A percentile compares a stretch with the other conserved stretches of the same genome.
Conservation (phyloP, 2,888 invertebrate species). For the Polymixis lichenea region DNA sequence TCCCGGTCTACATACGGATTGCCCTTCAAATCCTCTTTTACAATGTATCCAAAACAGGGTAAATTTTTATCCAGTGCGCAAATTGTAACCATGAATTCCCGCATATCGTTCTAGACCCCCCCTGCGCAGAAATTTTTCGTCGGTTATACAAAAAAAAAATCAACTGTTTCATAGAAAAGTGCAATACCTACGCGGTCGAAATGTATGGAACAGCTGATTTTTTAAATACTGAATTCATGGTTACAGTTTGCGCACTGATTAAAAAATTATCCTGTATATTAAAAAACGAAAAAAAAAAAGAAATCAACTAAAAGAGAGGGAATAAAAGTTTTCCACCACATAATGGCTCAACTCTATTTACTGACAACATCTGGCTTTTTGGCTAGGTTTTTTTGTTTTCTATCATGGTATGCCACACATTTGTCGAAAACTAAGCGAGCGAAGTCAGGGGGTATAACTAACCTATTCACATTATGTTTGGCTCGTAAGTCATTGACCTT, state of each 20-base stretch:
- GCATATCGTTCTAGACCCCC: too few relatives aligned
- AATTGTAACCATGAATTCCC: too few relatives aligned
- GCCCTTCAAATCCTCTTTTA: not conserved
- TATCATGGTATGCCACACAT: constrained; percentile 2
- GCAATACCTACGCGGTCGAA: too few relatives aligned
- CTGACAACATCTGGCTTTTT: constrained; percentile 30
- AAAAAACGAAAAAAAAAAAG: not conserved
- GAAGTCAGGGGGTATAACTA: constrained; percentile 9
- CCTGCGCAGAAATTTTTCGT: too few relatives aligned
- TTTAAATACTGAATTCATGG: too few relatives aligned
- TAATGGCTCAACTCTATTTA: constrained; percentile 18
- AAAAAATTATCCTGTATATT: too few relatives aligned
- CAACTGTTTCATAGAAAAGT: too few relatives aligned
- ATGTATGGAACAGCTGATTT: too few relatives aligned
- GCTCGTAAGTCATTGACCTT: constrained; percentile 41
- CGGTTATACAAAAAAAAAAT: too few relatives aligned
- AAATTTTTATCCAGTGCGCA: too few relatives aligned
- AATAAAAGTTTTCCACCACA: constrained; percentile 3
- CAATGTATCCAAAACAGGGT: not conserved
- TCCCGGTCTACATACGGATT: not conserved
- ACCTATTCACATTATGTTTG: constrained; percentile 34
- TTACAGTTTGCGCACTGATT: too few relatives aligned
- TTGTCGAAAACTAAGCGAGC: not conserved
- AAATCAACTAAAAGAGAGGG: not conserved
- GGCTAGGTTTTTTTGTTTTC: constrained; percentile 3